phyloP scores from a whole-genome alignment of 2,888 invertebrate genomes.

The Xestia c-nigrum region DNA sequence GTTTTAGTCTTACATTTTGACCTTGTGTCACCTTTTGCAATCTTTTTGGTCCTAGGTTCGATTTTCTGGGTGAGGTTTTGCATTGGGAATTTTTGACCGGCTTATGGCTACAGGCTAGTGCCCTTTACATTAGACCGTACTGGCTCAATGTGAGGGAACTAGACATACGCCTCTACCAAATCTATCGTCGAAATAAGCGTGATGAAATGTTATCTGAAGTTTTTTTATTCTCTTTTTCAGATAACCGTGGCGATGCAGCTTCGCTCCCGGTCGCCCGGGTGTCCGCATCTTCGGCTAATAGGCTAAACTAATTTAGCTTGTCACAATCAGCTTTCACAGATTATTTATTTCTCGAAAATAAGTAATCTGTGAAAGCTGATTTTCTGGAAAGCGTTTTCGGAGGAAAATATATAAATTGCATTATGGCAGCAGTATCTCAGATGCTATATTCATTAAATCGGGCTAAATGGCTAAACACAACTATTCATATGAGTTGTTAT shows the following conservation, averaged over 20 bases:
- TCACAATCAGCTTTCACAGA: constrained; percentile 49
- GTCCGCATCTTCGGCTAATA: neutral
- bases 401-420: neutral
- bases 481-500: neutral
- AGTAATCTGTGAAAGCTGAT: constrained; percentile 55
- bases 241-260: constrained; percentile 1
- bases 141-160: neutral
- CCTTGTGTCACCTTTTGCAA: neutral
- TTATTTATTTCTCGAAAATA: constrained; percentile 39
- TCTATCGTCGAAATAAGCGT: too few relatives aligned
- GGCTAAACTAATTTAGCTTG: neutral
- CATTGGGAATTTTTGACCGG: neutral
- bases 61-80: neutral
- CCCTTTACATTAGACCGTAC: neutral
- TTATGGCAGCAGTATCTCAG: neutral
- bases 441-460: constrained; percentile 14
- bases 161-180: neutral
- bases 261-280: neutral
- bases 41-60: neutral
- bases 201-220: neutral
- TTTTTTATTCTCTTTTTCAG: constrained; percentile 16
- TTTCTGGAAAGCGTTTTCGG: neutral
- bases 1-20: neutral
- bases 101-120: neutral
- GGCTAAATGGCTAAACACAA: constrained; percentile 16